These are phyloP conservation scores for Orthonevra nobilis DNA, from an alignment of 2,888 invertebrate genomes.

Conservation along the genomic window DNA sequence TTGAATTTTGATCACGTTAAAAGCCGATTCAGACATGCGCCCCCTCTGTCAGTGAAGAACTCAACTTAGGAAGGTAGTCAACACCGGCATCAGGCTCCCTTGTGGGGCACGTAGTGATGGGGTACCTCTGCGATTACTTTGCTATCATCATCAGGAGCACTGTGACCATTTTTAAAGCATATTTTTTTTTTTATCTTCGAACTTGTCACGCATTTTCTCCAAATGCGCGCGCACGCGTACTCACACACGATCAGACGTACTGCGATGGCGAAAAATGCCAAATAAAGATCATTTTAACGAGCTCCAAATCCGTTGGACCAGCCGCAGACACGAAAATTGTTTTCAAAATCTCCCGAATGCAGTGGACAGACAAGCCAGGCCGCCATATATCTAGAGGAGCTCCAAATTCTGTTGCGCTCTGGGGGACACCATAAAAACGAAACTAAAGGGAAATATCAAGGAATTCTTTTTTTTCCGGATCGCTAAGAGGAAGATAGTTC, in stretches of 20 bases:
- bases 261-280: conserved; percentile 64
- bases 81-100: conserved; percentile 1
- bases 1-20: conserved; percentile 3
- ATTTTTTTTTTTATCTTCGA: conserved; percentile 25
- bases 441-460: conserved; percentile 31
- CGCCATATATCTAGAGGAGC: conserved; percentile 12
- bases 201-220: background rate
- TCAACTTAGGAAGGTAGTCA: conserved; percentile 13
- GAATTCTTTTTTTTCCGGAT: conserved; percentile 26
- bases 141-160: conserved; percentile 38
- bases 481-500: conserved; percentile 21
- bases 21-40: conserved; percentile 24
- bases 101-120: conserved; percentile 31
- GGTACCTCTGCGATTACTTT: conserved; percentile 47
- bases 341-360: conserved; percentile 51
- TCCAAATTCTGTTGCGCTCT: conserved; percentile 16
- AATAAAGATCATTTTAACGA: conserved; percentile 72
- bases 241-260: background rate
- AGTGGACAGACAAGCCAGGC: background rate
- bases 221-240: conserved; percentile 12
- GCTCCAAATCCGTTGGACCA: conserved; percentile 67
- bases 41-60: background rate
- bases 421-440: conserved; percentile 15
- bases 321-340: conserved; percentile 32
- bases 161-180: conserved; percentile 22